These are phyloP conservation scores for Muscidifurax raptorellus DNA, from an alignment of 1,140 invertebrate species.

Conservation along the genomic window DNA sequence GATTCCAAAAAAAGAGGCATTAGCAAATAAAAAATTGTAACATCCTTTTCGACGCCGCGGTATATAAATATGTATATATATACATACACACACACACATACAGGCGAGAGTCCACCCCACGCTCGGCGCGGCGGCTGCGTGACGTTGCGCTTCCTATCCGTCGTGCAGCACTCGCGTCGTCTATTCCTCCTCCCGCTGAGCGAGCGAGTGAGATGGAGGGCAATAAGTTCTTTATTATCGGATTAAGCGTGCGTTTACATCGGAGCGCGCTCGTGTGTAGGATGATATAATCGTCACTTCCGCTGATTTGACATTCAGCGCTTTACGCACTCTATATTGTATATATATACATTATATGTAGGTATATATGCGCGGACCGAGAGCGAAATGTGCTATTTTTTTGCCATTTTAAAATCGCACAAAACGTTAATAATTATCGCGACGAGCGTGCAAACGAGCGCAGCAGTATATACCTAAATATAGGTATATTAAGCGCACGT, in stretches of 20 bases:
- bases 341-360: too few species aligned
- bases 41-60: slow-evolving; percentile 15
- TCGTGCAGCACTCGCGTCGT: too few species aligned
- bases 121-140: background rate
- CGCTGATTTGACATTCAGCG: slow-evolving; percentile 45
- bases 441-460: too few species aligned
- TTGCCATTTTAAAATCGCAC: background rate
- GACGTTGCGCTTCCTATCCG: slow-evolving; percentile 22
- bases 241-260: slow-evolving; percentile 53
- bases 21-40: slow-evolving; percentile 10
- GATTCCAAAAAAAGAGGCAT: too few species aligned
- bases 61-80: too few species aligned
- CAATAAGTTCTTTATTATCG: slow-evolving; percentile 54
- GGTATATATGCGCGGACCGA: too few species aligned
- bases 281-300: slow-evolving; percentile 54
- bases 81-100: too few species aligned
- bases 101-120: background rate
- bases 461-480: too few species aligned
- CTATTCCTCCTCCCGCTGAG: background rate
- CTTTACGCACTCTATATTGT: too few species aligned
- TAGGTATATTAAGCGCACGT: too few species aligned
- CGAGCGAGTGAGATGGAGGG: slow-evolving; percentile 40
- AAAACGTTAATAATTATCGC: too few species aligned
- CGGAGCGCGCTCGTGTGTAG: slow-evolving; percentile 15
- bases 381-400: background rate